Evolutionary conservation across 2,888 invertebrate genomes (phyloP), one percentile per base, ranked within the genome.

Genomic region (Tromatobia lineatoria): DNA sequence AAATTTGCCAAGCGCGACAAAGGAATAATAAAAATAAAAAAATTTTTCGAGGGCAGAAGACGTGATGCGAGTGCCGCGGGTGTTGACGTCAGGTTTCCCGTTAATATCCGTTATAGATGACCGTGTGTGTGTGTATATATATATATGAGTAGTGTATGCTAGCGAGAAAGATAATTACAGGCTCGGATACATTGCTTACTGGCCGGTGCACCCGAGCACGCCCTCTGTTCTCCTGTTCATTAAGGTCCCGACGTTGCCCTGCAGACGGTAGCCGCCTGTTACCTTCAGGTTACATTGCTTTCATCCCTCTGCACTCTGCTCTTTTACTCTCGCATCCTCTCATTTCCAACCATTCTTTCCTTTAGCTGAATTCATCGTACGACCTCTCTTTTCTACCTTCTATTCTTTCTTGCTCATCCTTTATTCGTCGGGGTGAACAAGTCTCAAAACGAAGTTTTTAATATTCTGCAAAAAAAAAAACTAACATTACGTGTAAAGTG

Each of bases 191-290:
- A 91, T 92, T 91, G 92, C 92, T 92, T 90, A 91, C 91, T 85
- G 89, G 88, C 89, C 89, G 91, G 91, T 91, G 92, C 91, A 91
- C 90, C 91, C 90, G 92, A 91, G 90, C 91, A 92, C 93, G 93
- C 93, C 93, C 91, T 92, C 92, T 90, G 92, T 90, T 92, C 92
- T 91, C 91, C 92, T n/a, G n/a, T 92, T 93, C 92, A 91, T 93
- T 93, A 93, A 92, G 90, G 89, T 87, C 88, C 87, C 77, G 80
- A 76, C 73, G 77, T 78, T 25, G 59, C 67, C 73, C 86, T 87
- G 89, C 90, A 88, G 90, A 91, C 92, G 92, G 93, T 93, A 93
- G 93, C 93, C 91, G 92, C 90, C 93, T 92, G 92, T 92, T 92
- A 90, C 90, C 54, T 70, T 57, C 80, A 64, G 69, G 61, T 77